Conservation (phyloP, 2,888 invertebrate genomes). For the Trileptium ribeirensis region DNA sequence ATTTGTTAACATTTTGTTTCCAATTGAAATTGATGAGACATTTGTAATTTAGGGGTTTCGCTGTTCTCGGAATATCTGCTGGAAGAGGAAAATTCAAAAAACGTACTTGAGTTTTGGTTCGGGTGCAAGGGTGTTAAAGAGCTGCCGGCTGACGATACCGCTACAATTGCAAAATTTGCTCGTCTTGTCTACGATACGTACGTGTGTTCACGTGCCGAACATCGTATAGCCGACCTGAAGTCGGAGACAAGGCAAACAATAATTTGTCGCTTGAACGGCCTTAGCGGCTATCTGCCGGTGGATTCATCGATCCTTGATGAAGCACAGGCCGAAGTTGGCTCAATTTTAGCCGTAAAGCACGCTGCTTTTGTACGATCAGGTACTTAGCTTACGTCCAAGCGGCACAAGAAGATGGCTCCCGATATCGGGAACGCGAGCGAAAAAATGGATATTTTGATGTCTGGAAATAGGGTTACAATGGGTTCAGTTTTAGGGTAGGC, state of each 20-base stretch:
- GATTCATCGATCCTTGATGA: slow-evolving; percentile 8
- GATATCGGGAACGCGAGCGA: too few species aligned
- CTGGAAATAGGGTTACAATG: too few species aligned
- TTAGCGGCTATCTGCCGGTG: not conserved
- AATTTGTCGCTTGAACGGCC: not conserved
- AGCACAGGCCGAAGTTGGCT: slow-evolving; percentile 5
- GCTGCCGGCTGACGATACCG: too few species aligned
- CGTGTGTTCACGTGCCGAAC: not conserved
- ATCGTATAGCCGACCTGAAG: not conserved
- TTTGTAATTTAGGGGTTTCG: not conserved
- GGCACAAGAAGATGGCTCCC: too few species aligned
- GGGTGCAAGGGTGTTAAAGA: slow-evolving; percentile 17
- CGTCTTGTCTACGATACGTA: not conserved
- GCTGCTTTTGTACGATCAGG: slow-evolving; percentile 15
- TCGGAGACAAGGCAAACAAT: not conserved
- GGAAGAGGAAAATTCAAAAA: not conserved
- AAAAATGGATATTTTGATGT: too few species aligned
- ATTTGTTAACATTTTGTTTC: too few species aligned
- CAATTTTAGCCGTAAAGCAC: not conserved
- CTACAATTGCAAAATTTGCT: not conserved
- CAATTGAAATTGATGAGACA: too few species aligned
- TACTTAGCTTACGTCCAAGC: slow-evolving; percentile 10
- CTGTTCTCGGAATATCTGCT: not conserved
- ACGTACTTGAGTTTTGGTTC: slow-evolving; percentile 21
- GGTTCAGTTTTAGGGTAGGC: too few species aligned